These are phyloP conservation scores for Onychostoma macrolepis DNA, from an alignment of 2,113 vertebrate genomes.

Conservation along the genomic window DNA sequence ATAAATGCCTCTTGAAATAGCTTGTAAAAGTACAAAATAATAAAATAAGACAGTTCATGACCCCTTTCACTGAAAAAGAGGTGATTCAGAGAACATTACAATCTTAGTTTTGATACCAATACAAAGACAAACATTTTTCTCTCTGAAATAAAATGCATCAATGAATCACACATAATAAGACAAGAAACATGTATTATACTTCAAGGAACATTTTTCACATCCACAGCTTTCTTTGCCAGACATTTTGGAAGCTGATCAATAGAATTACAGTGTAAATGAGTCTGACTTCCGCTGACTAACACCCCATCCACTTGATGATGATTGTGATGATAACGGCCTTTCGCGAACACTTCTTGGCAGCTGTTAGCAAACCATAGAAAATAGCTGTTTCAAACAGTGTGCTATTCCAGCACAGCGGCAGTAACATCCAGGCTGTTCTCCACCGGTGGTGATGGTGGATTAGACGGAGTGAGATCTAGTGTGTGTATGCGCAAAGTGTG, in stretches of 20 bases:
- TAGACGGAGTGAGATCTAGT: background rate
- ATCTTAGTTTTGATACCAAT: background rate
- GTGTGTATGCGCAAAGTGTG: slow-evolving; percentile 11
- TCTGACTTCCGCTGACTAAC: slow-evolving; percentile 14
- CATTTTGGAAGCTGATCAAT: slow-evolving; percentile 46
- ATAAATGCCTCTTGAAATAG: background rate
- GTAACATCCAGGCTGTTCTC: background rate
- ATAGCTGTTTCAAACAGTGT: background rate
- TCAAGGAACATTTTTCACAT: slow-evolving; percentile 45
- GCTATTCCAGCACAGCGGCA: background rate
- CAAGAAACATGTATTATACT: background rate
- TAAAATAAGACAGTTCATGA: background rate
- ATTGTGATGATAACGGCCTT: slow-evolving; percentile 42
- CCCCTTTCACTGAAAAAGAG: background rate
- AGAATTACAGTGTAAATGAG: slow-evolving; percentile 43
- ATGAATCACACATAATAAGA: background rate
- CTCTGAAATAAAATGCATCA: background rate
- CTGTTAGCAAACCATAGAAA: slow-evolving; percentile 7
- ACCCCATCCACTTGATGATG: slow-evolving; percentile 35
- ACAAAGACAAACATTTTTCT: background rate
- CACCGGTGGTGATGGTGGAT: background rate
- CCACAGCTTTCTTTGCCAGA: slow-evolving; percentile 39
- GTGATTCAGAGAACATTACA: background rate
- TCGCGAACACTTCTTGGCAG: slow-evolving; percentile 45
- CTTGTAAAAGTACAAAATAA: too few relatives aligned